These are phyloP conservation scores for Lagopus muta DNA, from an alignment of 2,113 vertebrate genomes.

Conservation along the genomic window DNA sequence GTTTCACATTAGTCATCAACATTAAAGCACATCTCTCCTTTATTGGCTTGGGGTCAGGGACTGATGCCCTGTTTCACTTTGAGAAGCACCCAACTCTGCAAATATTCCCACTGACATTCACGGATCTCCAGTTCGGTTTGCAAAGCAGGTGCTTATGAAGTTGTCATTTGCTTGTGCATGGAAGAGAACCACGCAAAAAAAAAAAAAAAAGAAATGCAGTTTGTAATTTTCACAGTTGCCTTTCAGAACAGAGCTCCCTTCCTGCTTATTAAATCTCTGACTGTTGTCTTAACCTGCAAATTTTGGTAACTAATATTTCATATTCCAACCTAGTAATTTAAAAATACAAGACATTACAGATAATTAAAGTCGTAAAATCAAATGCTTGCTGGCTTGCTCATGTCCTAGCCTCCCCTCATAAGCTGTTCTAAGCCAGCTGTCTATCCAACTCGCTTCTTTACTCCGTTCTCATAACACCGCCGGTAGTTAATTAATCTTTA, in stretches of 20 bases:
- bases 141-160: conserved; percentile 28
- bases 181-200: neutral
- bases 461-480: conserved; percentile 7
- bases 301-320: conserved; percentile 28
- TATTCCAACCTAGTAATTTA: conserved; percentile 40
- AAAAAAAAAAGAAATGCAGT: neutral
- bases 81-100: conserved; percentile 26
- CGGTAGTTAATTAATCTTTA: conserved; percentile 56
- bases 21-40: conserved; percentile 50
- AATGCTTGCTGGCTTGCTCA: conserved; percentile 18
- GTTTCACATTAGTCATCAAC: conserved; percentile 52
- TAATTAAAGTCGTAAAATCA: conserved; percentile 52
- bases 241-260: conserved; percentile 20
- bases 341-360: conserved; percentile 30
- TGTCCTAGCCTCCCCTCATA: neutral
- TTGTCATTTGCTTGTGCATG: conserved; percentile 3
- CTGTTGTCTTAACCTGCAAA: conserved; percentile 26
- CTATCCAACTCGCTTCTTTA: conserved; percentile 43
- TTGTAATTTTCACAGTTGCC: conserved; percentile 30
- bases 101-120: neutral
- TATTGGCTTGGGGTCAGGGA: conserved; percentile 18
- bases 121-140: neutral
- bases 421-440: conserved; percentile 32
- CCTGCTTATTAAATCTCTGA: neutral
- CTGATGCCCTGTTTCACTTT: conserved; percentile 30